Conservation (phyloP, 1,140 invertebrate species). For the Dendrolimus punctatus region DNA sequence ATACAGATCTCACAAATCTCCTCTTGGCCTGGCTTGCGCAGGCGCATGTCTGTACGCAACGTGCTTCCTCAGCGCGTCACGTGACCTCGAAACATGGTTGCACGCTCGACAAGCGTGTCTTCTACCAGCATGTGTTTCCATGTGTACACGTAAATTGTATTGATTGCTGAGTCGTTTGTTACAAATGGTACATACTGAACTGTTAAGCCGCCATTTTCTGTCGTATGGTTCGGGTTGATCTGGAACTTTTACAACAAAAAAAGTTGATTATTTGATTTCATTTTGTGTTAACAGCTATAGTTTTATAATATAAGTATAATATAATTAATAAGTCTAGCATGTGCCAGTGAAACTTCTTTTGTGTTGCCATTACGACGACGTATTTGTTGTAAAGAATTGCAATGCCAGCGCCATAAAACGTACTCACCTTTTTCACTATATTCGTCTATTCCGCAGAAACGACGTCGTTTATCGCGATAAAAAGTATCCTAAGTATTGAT, state of each 20-base stretch:
- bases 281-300: too few species aligned
- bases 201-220: constrained; percentile 37
- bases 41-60: constrained; percentile 86
- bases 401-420: too few species aligned
- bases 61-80: constrained; percentile 90
- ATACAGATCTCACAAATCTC: constrained; percentile 4
- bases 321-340: too few species aligned
- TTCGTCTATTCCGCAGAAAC: too few species aligned
- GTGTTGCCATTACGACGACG: too few species aligned
- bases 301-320: too few species aligned
- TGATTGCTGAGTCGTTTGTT: constrained; percentile 91
- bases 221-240: constrained; percentile 33
- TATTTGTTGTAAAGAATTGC: too few species aligned
- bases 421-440: too few species aligned
- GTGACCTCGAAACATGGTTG: constrained; percentile 86
- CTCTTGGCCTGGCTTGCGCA: constrained; percentile 9
- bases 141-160: constrained; percentile 90
- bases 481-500: too few species aligned
- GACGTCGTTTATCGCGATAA: too few species aligned
- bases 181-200: constrained; percentile 83
- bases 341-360: too few species aligned
- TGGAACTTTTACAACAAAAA: constrained; percentile 15
- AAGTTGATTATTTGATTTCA: too few species aligned
- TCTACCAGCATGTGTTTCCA: constrained; percentile 90
- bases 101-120: constrained; percentile 86